These are phyloP conservation scores for Chaenodraco wilsoni DNA, from an alignment of 2,797 vertebrate genomes.

Conservation along the genomic window DNA sequence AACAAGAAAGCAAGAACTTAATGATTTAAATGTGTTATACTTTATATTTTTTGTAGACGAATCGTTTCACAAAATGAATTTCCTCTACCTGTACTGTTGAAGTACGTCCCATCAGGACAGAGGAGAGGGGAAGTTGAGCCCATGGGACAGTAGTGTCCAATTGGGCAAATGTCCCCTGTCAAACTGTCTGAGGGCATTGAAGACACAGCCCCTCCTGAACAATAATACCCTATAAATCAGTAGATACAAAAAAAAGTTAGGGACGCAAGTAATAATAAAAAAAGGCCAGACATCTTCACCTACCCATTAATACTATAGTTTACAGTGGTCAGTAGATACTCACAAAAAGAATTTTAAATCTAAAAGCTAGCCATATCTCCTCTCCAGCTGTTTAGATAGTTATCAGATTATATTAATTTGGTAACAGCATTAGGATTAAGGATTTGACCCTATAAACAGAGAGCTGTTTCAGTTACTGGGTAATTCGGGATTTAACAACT, in stretches of 20 bases:
- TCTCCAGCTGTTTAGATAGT: no score
- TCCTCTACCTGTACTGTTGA: constrained; percentile 84
- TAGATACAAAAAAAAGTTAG: neutral
- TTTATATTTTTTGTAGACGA: neutral
- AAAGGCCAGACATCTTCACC: neutral
- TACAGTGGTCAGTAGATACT: neutral
- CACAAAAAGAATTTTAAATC: neutral
- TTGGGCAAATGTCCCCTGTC: constrained; percentile 84
- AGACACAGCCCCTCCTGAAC: constrained; percentile 78
- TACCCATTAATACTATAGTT: neutral
- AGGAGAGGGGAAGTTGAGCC: constrained; percentile 77
- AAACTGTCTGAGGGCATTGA: constrained; percentile 80
- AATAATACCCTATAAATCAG: constrained; percentile 87
- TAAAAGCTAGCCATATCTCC: neutral
- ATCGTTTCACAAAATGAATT: neutral
- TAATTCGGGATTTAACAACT: no score
- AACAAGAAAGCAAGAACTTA: neutral
- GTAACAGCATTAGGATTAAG: no score
- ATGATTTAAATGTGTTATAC: neutral
- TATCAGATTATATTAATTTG: no score
- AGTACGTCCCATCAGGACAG: constrained; percentile 84
- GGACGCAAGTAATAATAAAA: neutral
- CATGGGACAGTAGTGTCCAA: constrained; percentile 82
- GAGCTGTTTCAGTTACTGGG: no score
- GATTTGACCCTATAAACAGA: no score